These are phyloP conservation scores for Rhagologus leucostigma DNA, from an alignment of 2,113 vertebrate species.

Conservation along the genomic window DNA sequence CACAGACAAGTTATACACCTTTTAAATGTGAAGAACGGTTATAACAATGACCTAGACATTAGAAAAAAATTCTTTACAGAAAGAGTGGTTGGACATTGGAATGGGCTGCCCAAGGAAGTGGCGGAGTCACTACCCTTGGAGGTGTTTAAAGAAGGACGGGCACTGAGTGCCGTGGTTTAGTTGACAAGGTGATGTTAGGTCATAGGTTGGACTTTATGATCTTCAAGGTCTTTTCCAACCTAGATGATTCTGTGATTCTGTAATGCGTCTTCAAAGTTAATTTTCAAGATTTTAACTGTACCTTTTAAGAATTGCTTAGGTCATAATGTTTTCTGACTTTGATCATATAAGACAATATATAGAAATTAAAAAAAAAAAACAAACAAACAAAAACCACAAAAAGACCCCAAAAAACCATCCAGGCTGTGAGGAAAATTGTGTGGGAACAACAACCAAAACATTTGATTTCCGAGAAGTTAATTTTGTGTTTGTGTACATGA, in stretches of 20 bases:
- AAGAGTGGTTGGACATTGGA: background rate
- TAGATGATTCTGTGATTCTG: background rate
- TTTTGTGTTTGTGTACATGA: background rate
- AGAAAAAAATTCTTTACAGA: background rate
- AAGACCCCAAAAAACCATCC: rapidly evolving
- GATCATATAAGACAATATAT: background rate
- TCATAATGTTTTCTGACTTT: background rate
- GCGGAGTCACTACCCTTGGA: background rate
- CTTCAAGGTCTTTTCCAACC: background rate
- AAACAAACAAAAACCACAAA: background rate
- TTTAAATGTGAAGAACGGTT: background rate
- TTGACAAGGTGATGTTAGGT: no score
- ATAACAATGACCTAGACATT: background rate
- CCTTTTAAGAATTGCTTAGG: background rate
- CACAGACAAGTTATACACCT: background rate
- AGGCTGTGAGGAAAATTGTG: background rate
- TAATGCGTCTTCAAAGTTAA: background rate
- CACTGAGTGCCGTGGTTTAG: background rate
- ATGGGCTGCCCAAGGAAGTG: background rate
- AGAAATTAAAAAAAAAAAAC: background rate
- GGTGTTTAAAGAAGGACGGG: background rate
- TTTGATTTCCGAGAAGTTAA: background rate
- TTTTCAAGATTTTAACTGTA: background rate
- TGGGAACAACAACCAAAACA: background rate
- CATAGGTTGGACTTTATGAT: background rate